phyloP scores from a whole-genome alignment of 2,797 vertebrate genomes.

The Gymnopithys bicolor region DNA sequence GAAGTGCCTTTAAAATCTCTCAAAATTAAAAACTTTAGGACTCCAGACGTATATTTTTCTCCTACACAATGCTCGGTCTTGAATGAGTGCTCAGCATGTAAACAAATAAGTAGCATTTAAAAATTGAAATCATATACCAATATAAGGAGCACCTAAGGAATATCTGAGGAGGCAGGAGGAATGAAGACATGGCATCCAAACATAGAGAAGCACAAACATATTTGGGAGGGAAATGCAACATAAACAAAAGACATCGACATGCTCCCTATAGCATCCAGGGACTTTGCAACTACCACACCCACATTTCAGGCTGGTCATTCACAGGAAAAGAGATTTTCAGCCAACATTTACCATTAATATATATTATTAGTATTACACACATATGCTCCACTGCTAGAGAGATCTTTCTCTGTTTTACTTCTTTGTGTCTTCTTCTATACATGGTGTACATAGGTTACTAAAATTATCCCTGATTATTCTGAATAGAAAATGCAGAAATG shows the following conservation, averaged over 20 bases:
- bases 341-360: neutral
- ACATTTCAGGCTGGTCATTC: constrained; percentile 45
- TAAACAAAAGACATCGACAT: constrained; percentile 66
- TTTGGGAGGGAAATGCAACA: constrained; percentile 65
- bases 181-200: constrained; percentile 62
- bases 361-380: neutral
- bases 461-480: neutral
- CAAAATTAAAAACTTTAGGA: constrained; percentile 74
- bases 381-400: neutral
- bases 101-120: constrained; percentile 67
- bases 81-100: constrained; percentile 82
- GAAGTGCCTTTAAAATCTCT: constrained; percentile 82
- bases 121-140: constrained; percentile 18
- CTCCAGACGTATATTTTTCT: constrained; percentile 71
- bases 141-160: neutral
- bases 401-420: neutral
- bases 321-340: constrained; percentile 11
- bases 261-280: constrained; percentile 31
- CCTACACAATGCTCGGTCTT: constrained; percentile 77
- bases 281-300: constrained; percentile 51
- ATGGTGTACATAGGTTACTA: neutral
- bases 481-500: neutral
- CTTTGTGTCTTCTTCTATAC: neutral
- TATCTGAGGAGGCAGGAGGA: neutral
- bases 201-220: constrained; percentile 63